phyloP scores from a whole-genome alignment of 2,797 vertebrate genomes.

The Lepilemur ruficaudatus region DNA sequence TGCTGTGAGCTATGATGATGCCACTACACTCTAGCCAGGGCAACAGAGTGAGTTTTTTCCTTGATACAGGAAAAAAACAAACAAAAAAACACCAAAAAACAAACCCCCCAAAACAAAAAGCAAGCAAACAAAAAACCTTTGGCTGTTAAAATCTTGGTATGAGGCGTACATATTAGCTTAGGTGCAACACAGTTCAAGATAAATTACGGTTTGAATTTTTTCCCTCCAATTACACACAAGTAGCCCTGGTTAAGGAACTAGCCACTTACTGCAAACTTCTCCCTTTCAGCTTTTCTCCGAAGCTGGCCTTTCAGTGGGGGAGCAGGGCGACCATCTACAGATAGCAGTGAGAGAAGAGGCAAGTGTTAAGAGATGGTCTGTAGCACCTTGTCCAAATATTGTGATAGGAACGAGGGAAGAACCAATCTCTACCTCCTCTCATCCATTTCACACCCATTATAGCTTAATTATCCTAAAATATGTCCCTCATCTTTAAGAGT shows the following conservation, averaged over 20 bases:
- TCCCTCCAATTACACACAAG: not conserved
- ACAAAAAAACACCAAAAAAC: not conserved
- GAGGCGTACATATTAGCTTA: not conserved
- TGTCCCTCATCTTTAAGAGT: not conserved
- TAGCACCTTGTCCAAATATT: not conserved
- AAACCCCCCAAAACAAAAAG: not conserved
- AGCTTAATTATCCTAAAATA: not conserved
- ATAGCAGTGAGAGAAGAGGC: not conserved
- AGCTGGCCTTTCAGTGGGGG: conserved; percentile 89
- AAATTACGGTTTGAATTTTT: not conserved
- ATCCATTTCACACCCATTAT: not conserved
- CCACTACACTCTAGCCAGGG: not conserved
- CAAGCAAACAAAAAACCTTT: not conserved
- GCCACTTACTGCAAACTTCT: conserved; percentile 87
- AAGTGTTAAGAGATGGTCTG: conserved; percentile 4
- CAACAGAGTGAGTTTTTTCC: not conserved
- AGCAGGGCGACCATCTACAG: conserved; percentile 90
- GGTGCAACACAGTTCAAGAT: not conserved
- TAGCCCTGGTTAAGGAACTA: not conserved
- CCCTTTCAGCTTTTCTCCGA: conserved; percentile 85
- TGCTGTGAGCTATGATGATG: not conserved
- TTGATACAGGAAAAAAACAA: not conserved
- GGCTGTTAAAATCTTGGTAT: not conserved
- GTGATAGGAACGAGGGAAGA: not conserved
- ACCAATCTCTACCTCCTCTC: not conserved